phyloP scores from a whole-genome alignment of 2,113 vertebrate species.

The Mirounga angustirostris region DNA sequence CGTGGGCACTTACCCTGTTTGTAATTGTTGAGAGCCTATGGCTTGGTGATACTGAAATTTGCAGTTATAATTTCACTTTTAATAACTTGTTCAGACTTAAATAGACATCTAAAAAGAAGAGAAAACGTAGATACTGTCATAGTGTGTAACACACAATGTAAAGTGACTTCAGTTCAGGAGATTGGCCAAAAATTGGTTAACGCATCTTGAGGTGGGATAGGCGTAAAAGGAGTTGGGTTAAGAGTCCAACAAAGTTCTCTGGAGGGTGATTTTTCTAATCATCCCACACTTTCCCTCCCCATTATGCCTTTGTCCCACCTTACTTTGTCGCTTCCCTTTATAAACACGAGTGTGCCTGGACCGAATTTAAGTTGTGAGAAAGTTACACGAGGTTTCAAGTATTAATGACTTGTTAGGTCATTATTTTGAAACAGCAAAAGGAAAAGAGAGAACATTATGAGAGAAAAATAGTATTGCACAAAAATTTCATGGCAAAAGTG shows the following conservation, averaged over 20 bases:
- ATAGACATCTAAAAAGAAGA: background rate
- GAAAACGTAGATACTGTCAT: background rate
- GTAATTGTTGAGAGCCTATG: background rate
- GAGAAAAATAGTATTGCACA: conserved; percentile 66
- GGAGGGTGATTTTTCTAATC: background rate
- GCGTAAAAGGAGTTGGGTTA: background rate
- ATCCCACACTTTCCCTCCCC: background rate
- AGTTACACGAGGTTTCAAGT: conserved; percentile 61
- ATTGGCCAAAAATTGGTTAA: background rate
- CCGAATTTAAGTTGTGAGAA: conserved; percentile 61
- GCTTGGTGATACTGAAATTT: conserved; percentile 12
- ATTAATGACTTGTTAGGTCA: conserved; percentile 62
- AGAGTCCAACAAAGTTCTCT: background rate
- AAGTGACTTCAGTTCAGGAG: background rate
- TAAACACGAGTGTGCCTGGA: background rate
- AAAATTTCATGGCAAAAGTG: conserved; percentile 64
- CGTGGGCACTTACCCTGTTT: background rate
- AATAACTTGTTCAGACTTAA: conserved; percentile 49
- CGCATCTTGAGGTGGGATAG: background rate
- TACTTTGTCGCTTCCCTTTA: conserved; percentile 10
- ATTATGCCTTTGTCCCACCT: background rate
- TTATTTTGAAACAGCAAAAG: conserved; percentile 68
- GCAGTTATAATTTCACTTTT: conserved; percentile 20
- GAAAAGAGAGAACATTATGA: conserved; percentile 59
- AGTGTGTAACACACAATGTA: background rate